Percentiles rank a stretch among this genome's conserved stretches.
These are phyloP conservation scores for Hafferia zeledoni DNA, from an alignment of 2,797 vertebrate genomes.

Conservation along the genomic window DNA sequence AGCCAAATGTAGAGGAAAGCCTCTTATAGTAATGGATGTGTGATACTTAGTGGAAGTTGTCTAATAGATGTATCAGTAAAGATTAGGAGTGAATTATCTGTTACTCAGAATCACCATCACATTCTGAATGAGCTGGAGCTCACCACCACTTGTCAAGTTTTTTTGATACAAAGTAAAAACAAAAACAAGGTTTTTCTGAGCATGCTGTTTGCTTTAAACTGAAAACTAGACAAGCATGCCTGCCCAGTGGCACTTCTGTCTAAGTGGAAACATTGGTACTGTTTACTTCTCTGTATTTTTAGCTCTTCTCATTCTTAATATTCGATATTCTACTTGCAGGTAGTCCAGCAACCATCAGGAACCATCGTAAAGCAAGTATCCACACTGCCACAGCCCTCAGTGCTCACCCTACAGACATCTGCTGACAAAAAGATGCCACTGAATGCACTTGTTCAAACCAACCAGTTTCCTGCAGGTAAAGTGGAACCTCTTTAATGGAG, in stretches of 20 bases:
- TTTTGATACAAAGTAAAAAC: neutral
- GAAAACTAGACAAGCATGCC: neutral
- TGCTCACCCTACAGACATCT: conserved; percentile 65
- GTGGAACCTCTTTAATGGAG: neutral
- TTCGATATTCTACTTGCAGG: conserved; percentile 62
- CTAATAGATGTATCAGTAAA: neutral
- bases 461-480: conserved; percentile 66
- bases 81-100: neutral
- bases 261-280: neutral
- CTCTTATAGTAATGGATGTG: neutral
- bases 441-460: conserved; percentile 63
- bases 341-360: conserved; percentile 75
- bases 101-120: neutral
- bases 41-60: neutral
- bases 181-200: neutral
- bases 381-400: conserved; percentile 39
- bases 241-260: neutral
- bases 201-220: neutral
- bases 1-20: neutral
- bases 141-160: neutral
- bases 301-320: neutral
- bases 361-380: conserved; percentile 67
- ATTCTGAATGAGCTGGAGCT: neutral
- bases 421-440: conserved; percentile 56
- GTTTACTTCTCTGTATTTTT: conserved; percentile 10